phyloP scores from a whole-genome alignment of 2,113 vertebrate species.

The Bubo scandiacus region DNA sequence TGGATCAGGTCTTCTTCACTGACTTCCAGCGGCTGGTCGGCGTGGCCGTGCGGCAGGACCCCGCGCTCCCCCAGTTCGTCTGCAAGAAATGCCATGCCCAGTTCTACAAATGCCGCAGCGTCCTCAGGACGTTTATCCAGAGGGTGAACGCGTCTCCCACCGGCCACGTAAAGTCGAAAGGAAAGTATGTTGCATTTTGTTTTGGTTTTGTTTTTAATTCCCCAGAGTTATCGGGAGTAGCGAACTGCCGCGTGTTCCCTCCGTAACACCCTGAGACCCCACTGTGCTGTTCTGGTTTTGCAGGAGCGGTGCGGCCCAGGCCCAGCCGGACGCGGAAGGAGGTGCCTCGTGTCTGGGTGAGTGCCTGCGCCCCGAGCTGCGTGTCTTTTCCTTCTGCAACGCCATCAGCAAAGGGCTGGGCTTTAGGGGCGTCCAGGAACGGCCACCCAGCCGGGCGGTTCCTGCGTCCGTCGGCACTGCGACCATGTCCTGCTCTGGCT shows the following conservation, averaged over 20 bases:
- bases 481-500: background rate
- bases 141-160: conserved; percentile 83
- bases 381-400: background rate
- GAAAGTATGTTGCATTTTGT: conserved; percentile 65
- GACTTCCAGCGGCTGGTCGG: conserved; percentile 93
- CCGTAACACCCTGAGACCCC: background rate
- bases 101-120: conserved; percentile 93
- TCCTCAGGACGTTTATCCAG: conserved; percentile 88
- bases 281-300: conserved; percentile 3
- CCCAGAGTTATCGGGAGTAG: too few relatives aligned
- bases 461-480: fast-evolving
- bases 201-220: background rate
- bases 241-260: fast-evolving
- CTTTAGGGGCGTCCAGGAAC: fast-evolving
- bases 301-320: conserved; percentile 34
- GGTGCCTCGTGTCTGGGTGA: conserved; percentile 69
- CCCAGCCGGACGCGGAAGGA: background rate
- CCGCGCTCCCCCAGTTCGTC: conserved; percentile 84
- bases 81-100: conserved; percentile 93
- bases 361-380: background rate
- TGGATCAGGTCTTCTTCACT: conserved; percentile 80
- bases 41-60: conserved; percentile 83
- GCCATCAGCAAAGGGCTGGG: fast-evolving
- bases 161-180: conserved; percentile 43
- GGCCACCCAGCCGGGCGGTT: fast-evolving